Base-by-base conservation (phyloP, 1,140 invertebrate species). In the Trichogramma pretiosum region DNA sequence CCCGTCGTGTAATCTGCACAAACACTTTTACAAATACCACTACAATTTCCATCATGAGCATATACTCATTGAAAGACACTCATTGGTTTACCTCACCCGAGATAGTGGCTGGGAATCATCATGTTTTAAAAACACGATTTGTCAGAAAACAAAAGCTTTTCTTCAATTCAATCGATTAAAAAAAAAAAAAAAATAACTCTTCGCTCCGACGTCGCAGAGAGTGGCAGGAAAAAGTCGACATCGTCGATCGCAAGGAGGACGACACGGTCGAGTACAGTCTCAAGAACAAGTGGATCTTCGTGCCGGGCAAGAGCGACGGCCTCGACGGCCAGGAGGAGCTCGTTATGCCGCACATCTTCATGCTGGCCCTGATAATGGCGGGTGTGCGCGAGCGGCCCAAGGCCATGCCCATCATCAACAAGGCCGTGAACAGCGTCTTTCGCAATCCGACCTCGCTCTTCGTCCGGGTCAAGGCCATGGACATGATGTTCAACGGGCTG, bases 391-490 rank as follows among this genome's bases (percentile, higher is more conserved):
- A 30, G 13, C 7, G 13, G 13, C 26, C 26, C 7, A 13, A 7
- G 26, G 13, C n/a, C 7, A 8, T 30, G 13, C 26, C 26, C 26
- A 30, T 30, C n/a, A 30, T 30, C n/a, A 13, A 13, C n/a, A 30
- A 30, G 13, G 7, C 7, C 7, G 7, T 30, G 13, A 30, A 30
- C 7, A 30, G 13, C 7, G 13, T 30, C 26, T 30, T 81, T 54
- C 74, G 77, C 3, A 76, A 77, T 23, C 79, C 79, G 1, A 59
- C 66, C 11, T 75, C 75, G 0, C 56, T 82, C 5, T 80, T 85
- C 49, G 14, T 81, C 3, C 77, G 69, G n/a, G 75, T 73, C 0
- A 80, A 77, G 52, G 82, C 75, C 3, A 72, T n/a, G n/a, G n/a
- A n/a, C n/a, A n/a, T n/a, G n/a, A n/a, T n/a, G n/a, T n/a, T n/a